These are phyloP conservation scores for Timema podura DNA, from an alignment of 2,888 invertebrate genomes.

Conservation along the genomic window DNA sequence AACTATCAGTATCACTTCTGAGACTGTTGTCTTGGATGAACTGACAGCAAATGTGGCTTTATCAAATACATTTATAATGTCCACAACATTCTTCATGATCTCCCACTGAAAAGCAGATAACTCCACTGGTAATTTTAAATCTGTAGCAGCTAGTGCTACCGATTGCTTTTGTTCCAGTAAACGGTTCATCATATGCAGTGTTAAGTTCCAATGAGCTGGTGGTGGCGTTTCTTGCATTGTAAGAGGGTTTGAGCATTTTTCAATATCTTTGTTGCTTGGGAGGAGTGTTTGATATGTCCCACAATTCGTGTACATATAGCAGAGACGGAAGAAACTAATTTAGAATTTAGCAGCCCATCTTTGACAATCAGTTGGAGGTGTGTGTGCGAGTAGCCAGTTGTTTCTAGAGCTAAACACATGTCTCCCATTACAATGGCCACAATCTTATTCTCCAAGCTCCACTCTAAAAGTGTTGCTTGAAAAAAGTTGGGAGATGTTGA, in stretches of 20 bases:
- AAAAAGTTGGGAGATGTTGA: conserved; percentile 3
- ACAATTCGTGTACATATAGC: background rate
- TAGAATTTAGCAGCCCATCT: conserved; percentile 4
- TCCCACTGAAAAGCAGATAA: background rate
- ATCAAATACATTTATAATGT: background rate
- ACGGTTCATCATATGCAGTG: conserved; percentile 9
- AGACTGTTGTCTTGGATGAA: background rate
- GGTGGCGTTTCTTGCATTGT: background rate
- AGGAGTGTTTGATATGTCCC: background rate
- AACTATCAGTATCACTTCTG: conserved; percentile 1
- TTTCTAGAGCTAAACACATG: background rate
- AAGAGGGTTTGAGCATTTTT: conserved; percentile 1
- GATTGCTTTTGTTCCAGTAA: background rate
- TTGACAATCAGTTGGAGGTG: background rate
- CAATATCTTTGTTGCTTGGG: background rate
- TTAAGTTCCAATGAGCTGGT: background rate
- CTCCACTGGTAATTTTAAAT: background rate
- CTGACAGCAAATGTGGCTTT: conserved; percentile 6
- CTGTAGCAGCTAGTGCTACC: background rate
- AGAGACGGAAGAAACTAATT: background rate
- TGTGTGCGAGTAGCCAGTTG: background rate
- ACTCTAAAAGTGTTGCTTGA: background rate
- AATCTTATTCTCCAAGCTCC: background rate
- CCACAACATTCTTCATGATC: background rate
- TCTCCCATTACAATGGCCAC: conserved; percentile 5